Conservation (phyloP, 2,113 vertebrate genomes). For the Myrmophylax atrothorax region DNA sequence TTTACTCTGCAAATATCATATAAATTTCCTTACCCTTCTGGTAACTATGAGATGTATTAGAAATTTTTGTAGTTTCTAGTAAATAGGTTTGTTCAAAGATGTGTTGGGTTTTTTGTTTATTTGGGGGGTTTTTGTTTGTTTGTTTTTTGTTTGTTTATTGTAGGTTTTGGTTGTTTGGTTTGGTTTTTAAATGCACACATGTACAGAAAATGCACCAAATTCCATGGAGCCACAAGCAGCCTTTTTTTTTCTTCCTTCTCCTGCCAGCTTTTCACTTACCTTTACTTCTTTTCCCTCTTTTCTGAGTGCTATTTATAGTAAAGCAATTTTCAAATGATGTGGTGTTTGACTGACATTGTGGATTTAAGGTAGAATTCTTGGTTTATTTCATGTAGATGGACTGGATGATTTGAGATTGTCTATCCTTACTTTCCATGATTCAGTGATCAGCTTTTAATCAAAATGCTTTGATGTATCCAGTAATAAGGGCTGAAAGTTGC, state of each 20-base stretch:
- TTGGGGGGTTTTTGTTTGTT: too few relatives aligned
- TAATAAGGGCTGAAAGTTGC: background rate
- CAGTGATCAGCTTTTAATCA: background rate
- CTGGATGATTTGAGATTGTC: background rate
- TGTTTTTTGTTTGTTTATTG: too few relatives aligned
- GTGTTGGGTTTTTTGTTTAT: background rate
- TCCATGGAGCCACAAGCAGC: background rate
- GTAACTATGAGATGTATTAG: background rate
- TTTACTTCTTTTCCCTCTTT: background rate
- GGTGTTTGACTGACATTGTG: background rate
- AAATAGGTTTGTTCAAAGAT: background rate
- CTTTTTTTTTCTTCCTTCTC: background rate
- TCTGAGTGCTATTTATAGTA: background rate
- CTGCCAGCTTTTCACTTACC: background rate
- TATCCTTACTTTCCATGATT: background rate
- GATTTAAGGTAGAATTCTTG: background rate
- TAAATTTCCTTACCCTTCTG: background rate
- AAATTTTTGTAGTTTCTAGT: background rate
- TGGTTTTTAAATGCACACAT: background rate
- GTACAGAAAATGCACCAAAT: background rate
- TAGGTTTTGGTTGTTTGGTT: too few relatives aligned
- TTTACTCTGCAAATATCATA: background rate
- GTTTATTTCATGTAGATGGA: background rate
- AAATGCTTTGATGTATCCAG: background rate
- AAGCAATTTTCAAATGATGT: background rate